Base-by-base conservation (phyloP, 2,797 vertebrate genomes). In the Neostethus bicornis region DNA sequence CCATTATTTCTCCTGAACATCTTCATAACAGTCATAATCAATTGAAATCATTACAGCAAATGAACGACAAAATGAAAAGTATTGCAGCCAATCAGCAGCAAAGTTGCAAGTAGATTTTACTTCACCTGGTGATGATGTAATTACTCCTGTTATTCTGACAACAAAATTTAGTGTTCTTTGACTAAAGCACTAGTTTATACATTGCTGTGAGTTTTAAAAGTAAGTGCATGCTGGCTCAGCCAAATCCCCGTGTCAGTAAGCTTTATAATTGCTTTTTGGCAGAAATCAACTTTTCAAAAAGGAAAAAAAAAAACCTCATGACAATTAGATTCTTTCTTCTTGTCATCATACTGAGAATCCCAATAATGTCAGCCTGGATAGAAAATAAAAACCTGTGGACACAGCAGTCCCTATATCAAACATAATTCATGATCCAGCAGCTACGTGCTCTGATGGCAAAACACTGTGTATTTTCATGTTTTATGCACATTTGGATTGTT, bases 401-500 rank as follows among this genome's bases (percentile, higher is more conserved):
- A 85, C 82, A 87, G 80, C 76, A 82, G 68, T 79, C 63, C 70
- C 59, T 63, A 2, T 79, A 86, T 85, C 78, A 86, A 84, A 86
- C 85, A 84, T 85, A 76, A 88, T 87, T 86, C 77, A 84, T 83
- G 80, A 90, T 86, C 84, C 66, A 39, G 76, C 51, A 51, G 68
- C 84, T 71, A 23, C 41, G 75, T 73, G 83, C 84, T 86, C 75
- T 69, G 86, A 86, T 71, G 81, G 74, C 1, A 21, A 53, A 63
- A 72, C 86, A 84, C 77, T 6, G 79, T 89, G 87, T 85, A 79
- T 89, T 91, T 91, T 92, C 86, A 92, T 92, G 91, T 92, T 90
- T 91, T 86, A 91, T 91, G 84, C 89, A 90, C 90, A 88, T 86
- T 84, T 85, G 88, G 87, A 87, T 85, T 75, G 85, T 87, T 84